Evolutionary conservation across 2,888 invertebrate genomes (phyloP).

Genomic region (Leucophora obtusa): DNA sequence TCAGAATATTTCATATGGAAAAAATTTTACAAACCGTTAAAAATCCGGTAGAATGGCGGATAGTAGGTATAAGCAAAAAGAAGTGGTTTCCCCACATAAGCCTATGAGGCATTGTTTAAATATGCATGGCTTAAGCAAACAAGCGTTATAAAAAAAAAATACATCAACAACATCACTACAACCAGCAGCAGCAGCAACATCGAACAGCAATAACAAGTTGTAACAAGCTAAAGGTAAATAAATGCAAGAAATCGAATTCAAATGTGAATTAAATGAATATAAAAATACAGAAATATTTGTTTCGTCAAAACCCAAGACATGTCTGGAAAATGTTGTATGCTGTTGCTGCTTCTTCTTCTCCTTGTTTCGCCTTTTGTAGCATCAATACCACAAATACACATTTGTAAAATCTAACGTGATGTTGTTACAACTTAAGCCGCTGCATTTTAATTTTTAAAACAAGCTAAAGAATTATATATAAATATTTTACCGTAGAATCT

Average conservation of each 20-base stretch:
- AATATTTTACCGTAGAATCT: not conserved
- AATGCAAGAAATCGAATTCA: slow-evolving; percentile 62
- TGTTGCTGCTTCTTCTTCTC: slow-evolving; percentile 21
- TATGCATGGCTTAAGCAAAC: slow-evolving; percentile 51
- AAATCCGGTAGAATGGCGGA: not conserved
- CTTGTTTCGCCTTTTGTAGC: slow-evolving; percentile 5
- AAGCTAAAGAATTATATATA: slow-evolving; percentile 37
- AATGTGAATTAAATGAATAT: slow-evolving; percentile 61
- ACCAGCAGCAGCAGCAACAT: slow-evolving; percentile 39
- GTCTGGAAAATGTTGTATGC: slow-evolving; percentile 36
- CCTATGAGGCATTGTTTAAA: slow-evolving; percentile 56
- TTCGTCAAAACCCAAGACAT: slow-evolving; percentile 58
- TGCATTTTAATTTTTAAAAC: slow-evolving; percentile 60
- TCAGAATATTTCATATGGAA: slow-evolving; percentile 52
- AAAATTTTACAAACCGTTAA: slow-evolving; percentile 18
- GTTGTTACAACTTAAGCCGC: slow-evolving; percentile 57
- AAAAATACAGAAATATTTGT: slow-evolving; percentile 51
- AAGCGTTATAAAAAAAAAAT: slow-evolving; percentile 45
- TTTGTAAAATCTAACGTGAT: slow-evolving; percentile 56
- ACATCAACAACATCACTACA: slow-evolving; percentile 19
- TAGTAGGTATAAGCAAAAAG: not conserved
- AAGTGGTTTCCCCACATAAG: slow-evolving; percentile 38
- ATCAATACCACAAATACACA: slow-evolving; percentile 18
- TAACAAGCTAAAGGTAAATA: slow-evolving; percentile 58
- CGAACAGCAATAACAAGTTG: slow-evolving; percentile 34